Base-by-base conservation (phyloP, 2,113 vertebrate species). In the Macaca mulatta region DNA sequence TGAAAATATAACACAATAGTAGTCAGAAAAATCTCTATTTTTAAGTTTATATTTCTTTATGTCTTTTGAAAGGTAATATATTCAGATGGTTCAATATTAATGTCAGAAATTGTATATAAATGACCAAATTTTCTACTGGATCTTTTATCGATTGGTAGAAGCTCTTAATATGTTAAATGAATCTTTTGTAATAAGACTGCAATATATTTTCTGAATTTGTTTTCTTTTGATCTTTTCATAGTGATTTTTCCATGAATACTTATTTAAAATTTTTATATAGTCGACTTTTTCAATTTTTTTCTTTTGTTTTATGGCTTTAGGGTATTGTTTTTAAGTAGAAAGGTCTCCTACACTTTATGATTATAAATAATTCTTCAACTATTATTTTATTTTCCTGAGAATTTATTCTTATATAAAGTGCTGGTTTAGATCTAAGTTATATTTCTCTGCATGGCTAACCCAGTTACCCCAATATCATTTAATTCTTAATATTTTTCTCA, bases 191-290 rank as follows among this genome's bases (percentile, higher is more conserved):
- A 72, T 80, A 80, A 57, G 13, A 40, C 67, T 57, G 25, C 55
- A 90, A 77, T 77, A 22, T 32, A n/a, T 89, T 86, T 90, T 96
- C 67, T 93, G 8, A 70, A 5, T 90, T 38, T 84, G 52, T 92
- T 91, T 82, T 27, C 32, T 92, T 84, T 32, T 48, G 11, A 35
- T 78, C 52, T 45, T 85, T 43, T 82, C 40, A 12, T n/a, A 86
- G 17, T 75, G 17, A 64, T 45, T 85, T 83, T 50, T 22, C 9
- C 18, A 27, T 78, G 16, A n/a, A 61, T 79, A 79, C 20, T 79
- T 81, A 14, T 52, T 25, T 88, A 10, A 23, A 74, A 57, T 40
- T 5, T 95, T 69, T 38, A 80, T 43, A 57, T 23, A 72, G 27
- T 43, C 67, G 32, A 38, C 9, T 25, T 75, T 57, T 75, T 55